Evolutionary conservation across 2,888 invertebrate species (phyloP).

Genomic region (Eurois occulta): DNA sequence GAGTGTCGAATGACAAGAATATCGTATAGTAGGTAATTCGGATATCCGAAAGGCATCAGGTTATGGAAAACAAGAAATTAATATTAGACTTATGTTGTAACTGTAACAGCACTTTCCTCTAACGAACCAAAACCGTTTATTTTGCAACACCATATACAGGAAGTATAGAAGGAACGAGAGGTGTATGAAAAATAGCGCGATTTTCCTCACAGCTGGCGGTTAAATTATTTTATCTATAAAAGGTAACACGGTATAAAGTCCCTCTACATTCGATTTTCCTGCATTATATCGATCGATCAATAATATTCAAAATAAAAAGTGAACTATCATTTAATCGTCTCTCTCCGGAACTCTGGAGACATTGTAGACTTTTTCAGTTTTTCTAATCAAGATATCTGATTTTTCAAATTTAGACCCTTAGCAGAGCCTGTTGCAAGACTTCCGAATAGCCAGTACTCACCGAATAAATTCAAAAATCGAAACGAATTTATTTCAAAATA

Average conservation of each 20-base stretch:
- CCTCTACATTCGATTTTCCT: conserved; percentile 11
- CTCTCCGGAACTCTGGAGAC: background rate
- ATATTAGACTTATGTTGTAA: background rate
- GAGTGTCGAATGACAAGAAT: background rate
- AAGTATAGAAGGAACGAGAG: conserved; percentile 26
- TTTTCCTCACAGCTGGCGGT: conserved; percentile 47
- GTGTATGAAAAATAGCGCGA: conserved; percentile 47
- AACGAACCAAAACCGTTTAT: conserved; percentile 5
- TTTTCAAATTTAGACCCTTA: no score
- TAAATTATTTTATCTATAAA: conserved; percentile 45
- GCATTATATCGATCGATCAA: background rate
- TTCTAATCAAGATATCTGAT: no score
- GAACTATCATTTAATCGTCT: background rate
- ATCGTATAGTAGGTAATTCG: background rate
- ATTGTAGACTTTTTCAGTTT: background rate
- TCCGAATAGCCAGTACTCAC: no score
- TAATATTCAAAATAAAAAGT: conserved; percentile 18
- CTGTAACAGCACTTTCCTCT: conserved; percentile 4
- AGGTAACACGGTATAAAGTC: conserved; percentile 36
- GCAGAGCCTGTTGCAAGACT: no score
- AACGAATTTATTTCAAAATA: no score
- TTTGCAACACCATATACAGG: conserved; percentile 23
- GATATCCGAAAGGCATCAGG: background rate
- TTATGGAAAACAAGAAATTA: conserved; percentile 2
- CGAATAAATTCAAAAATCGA: no score